Base-by-base conservation (phyloP, 1,140 invertebrate species). In the Nephila pilipes region DNA sequence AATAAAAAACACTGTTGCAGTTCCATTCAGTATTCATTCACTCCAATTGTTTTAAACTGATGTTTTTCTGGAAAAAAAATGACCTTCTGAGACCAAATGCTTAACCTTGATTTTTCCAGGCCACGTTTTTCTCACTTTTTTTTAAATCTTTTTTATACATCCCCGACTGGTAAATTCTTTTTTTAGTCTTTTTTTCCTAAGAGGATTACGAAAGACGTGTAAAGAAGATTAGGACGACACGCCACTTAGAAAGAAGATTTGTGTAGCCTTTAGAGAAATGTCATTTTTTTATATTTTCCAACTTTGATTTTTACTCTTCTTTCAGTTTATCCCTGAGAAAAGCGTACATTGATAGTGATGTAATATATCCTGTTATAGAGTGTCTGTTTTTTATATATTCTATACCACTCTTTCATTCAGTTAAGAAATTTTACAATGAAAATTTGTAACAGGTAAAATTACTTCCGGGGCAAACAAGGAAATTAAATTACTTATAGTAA, bases 131-230 rank as follows among this genome's bases (percentile, higher is more conserved):
- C 55, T 32, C 25, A 22, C 22, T 63, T 87, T 6, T 20, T 25
- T 16, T 36, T 87, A 36, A 1, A 38, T 60, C 63, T 22, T 87
- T 18, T 14, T 87, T 20, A 32, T 20, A 5, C 25, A 63, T 36
- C 14, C 18, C 18, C 29, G 18, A 6, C 29, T 75, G 69, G 69
- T 1, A 32, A 75, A 3, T 75, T 25, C 57, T 29, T 36, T 18
- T 46, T 83, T 83, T 57, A n/a, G 1, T 32, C 25, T 38, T 63
- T 55, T 63, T 87, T 65, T 63, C 16, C 22, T 87, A 63, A 87
- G 54, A 63, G 85, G 85, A 87, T 87, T 87, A 87, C 25, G 25
- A 63, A 87, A 58, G 58, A 87, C 85, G 85, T 87, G 85, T 87
- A 87, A 87, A 65, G 58, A 25, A 87, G 85, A 87, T 87, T 87